Percentiles rank a stretch among this genome's conserved stretches.
Conservation (phyloP, 2,888 invertebrate species). For the Biston betularia region DNA sequence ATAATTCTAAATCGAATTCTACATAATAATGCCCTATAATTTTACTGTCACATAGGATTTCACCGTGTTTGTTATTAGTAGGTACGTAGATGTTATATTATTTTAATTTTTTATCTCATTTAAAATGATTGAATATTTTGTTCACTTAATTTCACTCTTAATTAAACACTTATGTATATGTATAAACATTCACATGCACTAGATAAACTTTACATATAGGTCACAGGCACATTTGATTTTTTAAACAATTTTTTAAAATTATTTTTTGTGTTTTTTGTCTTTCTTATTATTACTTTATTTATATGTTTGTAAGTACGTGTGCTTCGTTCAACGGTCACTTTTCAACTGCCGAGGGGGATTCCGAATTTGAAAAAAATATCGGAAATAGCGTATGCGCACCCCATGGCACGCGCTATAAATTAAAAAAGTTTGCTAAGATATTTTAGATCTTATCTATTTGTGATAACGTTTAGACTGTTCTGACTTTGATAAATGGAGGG, state of each 20-base stretch:
- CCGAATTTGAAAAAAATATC: slow-evolving; percentile 71
- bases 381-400: slow-evolving; percentile 81
- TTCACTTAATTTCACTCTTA: neutral
- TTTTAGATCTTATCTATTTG: neutral
- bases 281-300: slow-evolving; percentile 28
- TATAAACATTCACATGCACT: neutral
- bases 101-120: no score
- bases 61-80: no score
- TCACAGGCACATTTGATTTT: neutral
- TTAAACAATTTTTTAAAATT: neutral
- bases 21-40: no score
- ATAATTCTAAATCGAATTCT: no score
- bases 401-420: slow-evolving; percentile 76
- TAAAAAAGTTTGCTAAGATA: slow-evolving; percentile 17
- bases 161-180: neutral
- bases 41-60: no score
- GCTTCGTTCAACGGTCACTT: slow-evolving; percentile 63
- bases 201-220: neutral
- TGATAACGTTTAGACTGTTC: slow-evolving; percentile 20
- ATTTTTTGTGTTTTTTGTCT: neutral
- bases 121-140: neutral
- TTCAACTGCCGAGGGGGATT: slow-evolving; percentile 70
- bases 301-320: slow-evolving; percentile 50
- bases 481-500: slow-evolving; percentile 12
- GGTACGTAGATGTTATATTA: no score